Evolutionary conservation across 1,140 invertebrate species (phyloP).

Genomic region (Drosophila orena): DNA sequence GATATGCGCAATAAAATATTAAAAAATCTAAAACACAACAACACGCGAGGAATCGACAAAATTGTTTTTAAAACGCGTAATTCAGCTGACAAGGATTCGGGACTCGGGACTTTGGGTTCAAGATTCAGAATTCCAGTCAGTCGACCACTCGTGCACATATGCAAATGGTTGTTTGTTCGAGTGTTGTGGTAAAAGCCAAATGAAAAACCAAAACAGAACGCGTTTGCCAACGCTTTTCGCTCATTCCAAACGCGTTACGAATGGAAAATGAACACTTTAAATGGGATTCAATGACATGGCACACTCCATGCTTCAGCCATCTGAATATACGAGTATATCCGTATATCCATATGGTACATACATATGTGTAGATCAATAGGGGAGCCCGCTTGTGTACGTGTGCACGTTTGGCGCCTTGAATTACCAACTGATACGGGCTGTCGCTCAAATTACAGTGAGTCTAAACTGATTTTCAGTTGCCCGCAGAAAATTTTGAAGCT

Average conservation of each 20-base stretch:
- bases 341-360: too few species aligned
- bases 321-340: background rate
- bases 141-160: constrained; percentile 37
- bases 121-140: constrained; percentile 33
- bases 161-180: constrained; percentile 16
- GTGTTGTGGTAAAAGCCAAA: constrained; percentile 46
- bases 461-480: constrained; percentile 32
- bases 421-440: constrained; percentile 31
- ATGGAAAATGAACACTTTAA: constrained; percentile 78
- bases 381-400: constrained; percentile 27
- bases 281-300: constrained; percentile 55
- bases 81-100: constrained; percentile 62
- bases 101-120: background rate
- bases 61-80: constrained; percentile 83
- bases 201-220: constrained; percentile 50
- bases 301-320: background rate
- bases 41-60: constrained; percentile 60
- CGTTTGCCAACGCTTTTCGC: constrained; percentile 51
- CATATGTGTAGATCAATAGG: background rate
- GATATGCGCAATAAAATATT: constrained; percentile 83
- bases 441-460: constrained; percentile 34
- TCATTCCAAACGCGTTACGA: constrained; percentile 64
- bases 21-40: constrained; percentile 57
- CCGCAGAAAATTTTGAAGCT: constrained; percentile 28
- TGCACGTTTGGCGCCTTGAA: constrained; percentile 33